Base-by-base conservation (phyloP, 2,888 invertebrate species). In the Noctuana brunneofusca region DNA sequence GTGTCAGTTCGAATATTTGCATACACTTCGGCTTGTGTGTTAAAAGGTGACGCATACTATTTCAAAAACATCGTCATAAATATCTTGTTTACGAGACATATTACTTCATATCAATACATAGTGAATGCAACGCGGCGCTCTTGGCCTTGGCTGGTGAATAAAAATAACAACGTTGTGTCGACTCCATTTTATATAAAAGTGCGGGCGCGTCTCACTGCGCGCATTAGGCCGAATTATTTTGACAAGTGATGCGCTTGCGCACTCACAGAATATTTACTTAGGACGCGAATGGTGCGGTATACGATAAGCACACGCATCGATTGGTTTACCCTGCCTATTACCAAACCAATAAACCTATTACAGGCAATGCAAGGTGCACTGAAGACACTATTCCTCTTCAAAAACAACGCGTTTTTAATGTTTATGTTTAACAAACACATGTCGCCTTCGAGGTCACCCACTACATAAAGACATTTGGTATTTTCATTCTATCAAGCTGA, bases 131-230 rank as follows among this genome's bases (percentile, higher is more conserved):
- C 73, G 86, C 85, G 85, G 86, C 85, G 82, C 78, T 70, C 75
- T 76, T 81, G 86, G 81, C 90, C 90, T 89, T 89, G 87, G 78
- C 59, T 64, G 73, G 69, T 76, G 84, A 80, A 85, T 86, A 87
- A 87, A 89, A 89, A 89, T 89, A 89, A 81, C 85, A 89, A 38
- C 5, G 38, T 87, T 86, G 85, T 87, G 84, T 84, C 79, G 83
- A 81, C 78, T 78, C 79, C 79, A 83, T 82, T 87, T 86, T 83
- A 84, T 86, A 86, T 80, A 76, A 73, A 71, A 74, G 75, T 75
- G 78, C 78, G 75, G 76, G 75, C 75, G 72, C 71, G 48, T 48
- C 54, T 59, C 67, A 71, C 65, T 70, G 71, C 68, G 73, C 69
- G 70, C 68, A 69, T 64, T 60, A 67, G 71, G 69, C 69, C 71